phyloP scores from a whole-genome alignment of 2,797 vertebrate species.

The Poeciliopsis gracilis region DNA sequence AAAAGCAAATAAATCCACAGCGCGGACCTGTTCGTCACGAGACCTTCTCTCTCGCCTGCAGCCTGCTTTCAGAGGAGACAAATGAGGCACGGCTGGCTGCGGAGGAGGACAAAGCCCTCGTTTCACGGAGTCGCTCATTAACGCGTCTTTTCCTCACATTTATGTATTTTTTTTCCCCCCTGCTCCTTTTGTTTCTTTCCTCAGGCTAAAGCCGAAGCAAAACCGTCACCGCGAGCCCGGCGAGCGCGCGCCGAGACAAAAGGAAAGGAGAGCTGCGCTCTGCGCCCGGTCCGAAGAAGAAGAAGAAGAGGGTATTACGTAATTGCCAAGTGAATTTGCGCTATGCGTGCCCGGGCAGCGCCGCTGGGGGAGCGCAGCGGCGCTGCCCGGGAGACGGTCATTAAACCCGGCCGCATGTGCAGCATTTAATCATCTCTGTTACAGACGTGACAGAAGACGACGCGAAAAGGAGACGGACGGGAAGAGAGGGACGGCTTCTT shows the following conservation, averaged over 20 bases:
- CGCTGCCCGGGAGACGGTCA: constrained; percentile 33
- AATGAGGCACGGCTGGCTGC: constrained; percentile 75
- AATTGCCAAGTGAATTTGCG: constrained; percentile 79
- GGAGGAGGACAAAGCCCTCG: constrained; percentile 79
- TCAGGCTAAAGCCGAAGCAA: neutral
- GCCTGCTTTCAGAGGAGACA: constrained; percentile 69
- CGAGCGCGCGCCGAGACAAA: constrained; percentile 64
- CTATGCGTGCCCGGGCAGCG: constrained; percentile 78
- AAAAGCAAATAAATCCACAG: neutral
- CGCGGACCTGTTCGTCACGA: constrained; percentile 52
- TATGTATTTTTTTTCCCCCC: neutral
- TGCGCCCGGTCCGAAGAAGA: constrained; percentile 62
- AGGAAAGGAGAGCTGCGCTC: constrained; percentile 61
- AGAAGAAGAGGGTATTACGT: constrained; percentile 76
- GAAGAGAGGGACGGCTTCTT: neutral
- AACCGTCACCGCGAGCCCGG: neutral
- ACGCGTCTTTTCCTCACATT: constrained; percentile 15
- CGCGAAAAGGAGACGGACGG: neutral
- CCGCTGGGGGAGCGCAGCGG: constrained; percentile 63
- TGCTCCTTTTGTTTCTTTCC: neutral
- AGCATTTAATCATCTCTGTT: constrained; percentile 32
- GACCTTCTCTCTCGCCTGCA: constrained; percentile 60
- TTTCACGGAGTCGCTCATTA: constrained; percentile 75
- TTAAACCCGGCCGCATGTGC: constrained; percentile 46
- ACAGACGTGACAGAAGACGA: neutral